phyloP scores from a whole-genome alignment of 1,140 invertebrate species.

The Heliconius nattereri region DNA sequence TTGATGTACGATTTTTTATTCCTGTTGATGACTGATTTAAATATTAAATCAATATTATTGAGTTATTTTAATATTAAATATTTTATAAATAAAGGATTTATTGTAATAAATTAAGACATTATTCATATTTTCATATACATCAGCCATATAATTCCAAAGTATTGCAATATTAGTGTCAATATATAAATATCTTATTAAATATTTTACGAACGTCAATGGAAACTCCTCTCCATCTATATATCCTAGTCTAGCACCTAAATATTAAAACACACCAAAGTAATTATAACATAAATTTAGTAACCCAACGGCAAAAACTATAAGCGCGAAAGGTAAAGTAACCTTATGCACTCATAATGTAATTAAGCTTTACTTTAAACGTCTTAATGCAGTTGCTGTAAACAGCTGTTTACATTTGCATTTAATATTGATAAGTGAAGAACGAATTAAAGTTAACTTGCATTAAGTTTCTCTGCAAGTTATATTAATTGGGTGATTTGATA shows the following conservation, averaged over 20 bases:
- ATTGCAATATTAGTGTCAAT: too few species aligned
- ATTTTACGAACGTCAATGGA: too few species aligned
- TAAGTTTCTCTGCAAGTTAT: slow-evolving; percentile 11
- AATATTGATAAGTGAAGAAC: slow-evolving; percentile 53
- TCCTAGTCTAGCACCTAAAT: not conserved
- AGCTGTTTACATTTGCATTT: slow-evolving; percentile 72
- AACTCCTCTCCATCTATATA: too few species aligned
- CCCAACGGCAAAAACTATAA: not conserved
- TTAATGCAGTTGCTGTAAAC: slow-evolving; percentile 70
- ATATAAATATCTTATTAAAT: too few species aligned
- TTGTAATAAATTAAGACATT: too few species aligned
- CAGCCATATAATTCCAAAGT: too few species aligned
- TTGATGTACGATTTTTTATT: not conserved
- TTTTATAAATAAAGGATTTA: too few species aligned
- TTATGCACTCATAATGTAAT: slow-evolving; percentile 67
- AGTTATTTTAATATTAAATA: too few species aligned
- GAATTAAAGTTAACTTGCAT: slow-evolving; percentile 21
- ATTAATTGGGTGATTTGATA: not conserved
- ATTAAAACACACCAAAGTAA: not conserved
- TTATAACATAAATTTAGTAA: not conserved
- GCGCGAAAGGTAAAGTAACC: slow-evolving; percentile 32
- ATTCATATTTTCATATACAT: too few species aligned
- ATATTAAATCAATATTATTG: too few species aligned
- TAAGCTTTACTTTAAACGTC: slow-evolving; percentile 59
- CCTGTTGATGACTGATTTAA: too few species aligned